Percentiles rank a stretch among this genome's conserved stretches.
phyloP scores from a whole-genome alignment of 2,797 vertebrate species.

The Trachurus trachurus region DNA sequence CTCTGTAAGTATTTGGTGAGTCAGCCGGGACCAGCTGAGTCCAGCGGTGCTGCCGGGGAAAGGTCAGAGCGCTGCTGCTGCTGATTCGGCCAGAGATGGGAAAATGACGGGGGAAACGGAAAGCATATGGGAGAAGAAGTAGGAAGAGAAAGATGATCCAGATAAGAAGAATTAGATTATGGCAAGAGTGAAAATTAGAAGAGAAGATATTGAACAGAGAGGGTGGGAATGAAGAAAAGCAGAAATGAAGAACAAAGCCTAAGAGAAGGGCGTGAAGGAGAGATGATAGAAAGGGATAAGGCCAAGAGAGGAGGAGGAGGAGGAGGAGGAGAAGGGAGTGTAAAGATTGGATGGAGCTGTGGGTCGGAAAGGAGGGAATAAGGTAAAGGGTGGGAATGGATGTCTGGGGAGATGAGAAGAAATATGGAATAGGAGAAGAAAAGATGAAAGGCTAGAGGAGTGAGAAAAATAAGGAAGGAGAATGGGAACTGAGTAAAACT shows the following conservation, averaged over 20 bases:
- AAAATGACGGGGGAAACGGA: slow-evolving; percentile 27
- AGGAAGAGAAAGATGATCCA: slow-evolving; percentile 12
- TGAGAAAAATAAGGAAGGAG: background rate
- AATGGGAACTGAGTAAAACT: background rate
- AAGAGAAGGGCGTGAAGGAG: background rate
- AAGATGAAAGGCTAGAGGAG: background rate
- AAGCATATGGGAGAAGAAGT: slow-evolving; percentile 20
- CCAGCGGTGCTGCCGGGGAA: slow-evolving; percentile 53
- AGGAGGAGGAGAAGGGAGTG: no score
- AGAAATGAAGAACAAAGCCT: background rate
- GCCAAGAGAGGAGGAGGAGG: background rate
- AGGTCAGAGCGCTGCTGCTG: slow-evolving; percentile 63
- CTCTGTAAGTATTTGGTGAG: slow-evolving; percentile 74
- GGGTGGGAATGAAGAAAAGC: background rate
- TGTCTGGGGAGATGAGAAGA: background rate
- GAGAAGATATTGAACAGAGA: background rate
- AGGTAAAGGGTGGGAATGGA: background rate
- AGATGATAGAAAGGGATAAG: background rate
- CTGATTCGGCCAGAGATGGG: slow-evolving; percentile 45
- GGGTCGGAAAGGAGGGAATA: background rate
- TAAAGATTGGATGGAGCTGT: background rate
- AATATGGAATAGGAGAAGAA: background rate
- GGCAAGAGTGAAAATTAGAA: background rate
- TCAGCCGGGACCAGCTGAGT: slow-evolving; percentile 51
- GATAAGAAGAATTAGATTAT: slow-evolving; percentile 20